phyloP scores from a whole-genome alignment of 2,888 invertebrate genomes.

The Heteropelma amictum region DNA sequence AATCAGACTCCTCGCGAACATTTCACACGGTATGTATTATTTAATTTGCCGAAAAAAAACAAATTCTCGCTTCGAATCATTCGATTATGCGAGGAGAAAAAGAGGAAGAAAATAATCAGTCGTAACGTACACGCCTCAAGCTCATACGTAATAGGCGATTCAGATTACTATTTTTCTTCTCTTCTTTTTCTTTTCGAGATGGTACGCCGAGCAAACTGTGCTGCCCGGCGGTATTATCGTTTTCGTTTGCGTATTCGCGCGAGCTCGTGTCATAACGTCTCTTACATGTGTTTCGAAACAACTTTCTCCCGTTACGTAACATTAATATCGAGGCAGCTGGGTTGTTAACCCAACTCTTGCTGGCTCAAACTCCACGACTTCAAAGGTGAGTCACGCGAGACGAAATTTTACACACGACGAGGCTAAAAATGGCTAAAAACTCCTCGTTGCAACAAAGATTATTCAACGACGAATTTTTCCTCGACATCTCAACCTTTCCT shows the following conservation, averaged over 20 bases:
- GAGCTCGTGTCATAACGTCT: constrained; percentile 39
- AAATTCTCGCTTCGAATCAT: not conserved
- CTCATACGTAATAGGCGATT: constrained; percentile 44
- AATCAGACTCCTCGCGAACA: no score
- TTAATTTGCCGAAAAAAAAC: no score
- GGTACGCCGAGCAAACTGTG: constrained; percentile 1
- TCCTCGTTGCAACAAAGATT: no score
- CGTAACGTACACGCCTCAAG: constrained; percentile 35
- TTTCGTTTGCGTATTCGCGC: constrained; percentile 9
- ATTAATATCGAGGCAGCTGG: constrained; percentile 42
- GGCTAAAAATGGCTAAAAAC: not conserved
- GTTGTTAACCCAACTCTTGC: constrained; percentile 67
- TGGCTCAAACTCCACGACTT: constrained; percentile 27
- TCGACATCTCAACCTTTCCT: not conserved
- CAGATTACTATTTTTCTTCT: constrained; percentile 24
- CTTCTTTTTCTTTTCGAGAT: constrained; percentile 9
- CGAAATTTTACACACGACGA: constrained; percentile 18
- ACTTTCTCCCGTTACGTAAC: constrained; percentile 72
- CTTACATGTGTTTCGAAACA: constrained; percentile 66
- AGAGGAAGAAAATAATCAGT: constrained; percentile 5
- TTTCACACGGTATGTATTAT: no score
- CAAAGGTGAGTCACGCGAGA: constrained; percentile 33
- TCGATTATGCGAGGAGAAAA: constrained; percentile 15
- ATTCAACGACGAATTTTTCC: not conserved
- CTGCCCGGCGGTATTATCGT: constrained; percentile 2